A percentile compares a stretch with the other conserved stretches of the same genome.
Conservation (phyloP, 2,888 invertebrate genomes). For the Platerodrilus igneus region DNA sequence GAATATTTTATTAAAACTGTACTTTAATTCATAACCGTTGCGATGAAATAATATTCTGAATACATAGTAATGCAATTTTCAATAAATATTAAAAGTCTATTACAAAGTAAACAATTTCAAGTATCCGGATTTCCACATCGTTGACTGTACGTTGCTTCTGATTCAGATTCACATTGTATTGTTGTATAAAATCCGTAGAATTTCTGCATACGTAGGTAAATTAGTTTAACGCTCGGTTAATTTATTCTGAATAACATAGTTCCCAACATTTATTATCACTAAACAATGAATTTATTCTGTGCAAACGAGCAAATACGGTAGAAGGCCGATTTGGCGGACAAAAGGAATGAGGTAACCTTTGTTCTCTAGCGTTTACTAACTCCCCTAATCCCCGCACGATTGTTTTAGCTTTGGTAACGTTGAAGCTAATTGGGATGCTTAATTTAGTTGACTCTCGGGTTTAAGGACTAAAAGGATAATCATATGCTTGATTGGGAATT, state of each 20-base stretch:
- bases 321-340: constrained; percentile 22
- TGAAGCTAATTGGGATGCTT: constrained; percentile 32
- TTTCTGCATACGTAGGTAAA: constrained; percentile 3
- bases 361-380: constrained; percentile 29
- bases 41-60: no score
- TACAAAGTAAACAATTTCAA: no score
- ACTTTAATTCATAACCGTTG: no score
- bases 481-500: constrained; percentile 31
- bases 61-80: no score
- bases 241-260: constrained; percentile 8
- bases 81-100: no score
- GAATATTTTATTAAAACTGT: no score
- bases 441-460: constrained; percentile 30
- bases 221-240: constrained; percentile 10
- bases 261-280: constrained; percentile 14
- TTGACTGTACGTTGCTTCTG: no score
- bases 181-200: no score
- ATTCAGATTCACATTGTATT: no score
- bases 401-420: constrained; percentile 29
- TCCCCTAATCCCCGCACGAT: constrained; percentile 28
- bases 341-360: constrained; percentile 30
- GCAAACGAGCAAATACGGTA: constrained; percentile 19
- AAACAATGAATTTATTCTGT: constrained; percentile 19
- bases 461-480: constrained; percentile 33
- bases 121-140: no score